Evolutionary conservation across 53 echinoderm and acorn worm genomes (phyloP).

Genomic region (Apostichopus leukothele): DNA sequence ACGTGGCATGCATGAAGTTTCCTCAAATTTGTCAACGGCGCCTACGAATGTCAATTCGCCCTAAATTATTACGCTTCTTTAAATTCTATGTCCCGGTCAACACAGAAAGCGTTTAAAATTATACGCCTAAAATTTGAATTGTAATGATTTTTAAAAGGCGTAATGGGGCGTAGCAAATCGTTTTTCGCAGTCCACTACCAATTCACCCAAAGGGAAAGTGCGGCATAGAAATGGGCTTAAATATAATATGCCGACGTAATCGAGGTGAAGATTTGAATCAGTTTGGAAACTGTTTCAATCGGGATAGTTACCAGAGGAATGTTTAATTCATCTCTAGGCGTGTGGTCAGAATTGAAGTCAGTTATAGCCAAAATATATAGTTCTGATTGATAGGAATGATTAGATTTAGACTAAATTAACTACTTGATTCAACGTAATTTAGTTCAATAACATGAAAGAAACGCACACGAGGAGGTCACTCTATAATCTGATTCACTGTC

Average conservation of each 20-base stretch:
- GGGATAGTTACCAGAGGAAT: background rate
- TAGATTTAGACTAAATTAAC: constrained; percentile 1
- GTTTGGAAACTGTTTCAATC: constrained; percentile 15
- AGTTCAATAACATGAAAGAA: constrained; percentile 2
- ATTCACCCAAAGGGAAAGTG: constrained; percentile 22
- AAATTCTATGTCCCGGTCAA: constrained; percentile 39
- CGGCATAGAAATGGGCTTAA: constrained; percentile 2
- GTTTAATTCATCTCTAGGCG: background rate
- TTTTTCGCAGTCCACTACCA: constrained; percentile 11
- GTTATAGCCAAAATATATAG: background rate
- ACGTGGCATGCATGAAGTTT: constrained; percentile 3
- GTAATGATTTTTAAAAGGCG: constrained; percentile 43
- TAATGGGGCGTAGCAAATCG: constrained; percentile 44
- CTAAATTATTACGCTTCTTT: constrained; percentile 35
- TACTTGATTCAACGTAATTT: background rate
- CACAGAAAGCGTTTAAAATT: constrained; percentile 46
- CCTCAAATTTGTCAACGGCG: constrained; percentile 42
- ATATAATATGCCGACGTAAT: constrained; percentile 16
- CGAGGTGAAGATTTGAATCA: constrained; percentile 21
- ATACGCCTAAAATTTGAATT: constrained; percentile 37
- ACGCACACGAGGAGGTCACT: background rate
- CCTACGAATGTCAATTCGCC: constrained; percentile 40
- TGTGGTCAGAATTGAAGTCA: background rate
- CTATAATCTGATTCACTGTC: background rate
- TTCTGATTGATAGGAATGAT: background rate